Percentiles rank a stretch among this genome's conserved stretches.
Conservation (phyloP, 2,888 invertebrate genomes). For the Agrochola lychnidis region DNA sequence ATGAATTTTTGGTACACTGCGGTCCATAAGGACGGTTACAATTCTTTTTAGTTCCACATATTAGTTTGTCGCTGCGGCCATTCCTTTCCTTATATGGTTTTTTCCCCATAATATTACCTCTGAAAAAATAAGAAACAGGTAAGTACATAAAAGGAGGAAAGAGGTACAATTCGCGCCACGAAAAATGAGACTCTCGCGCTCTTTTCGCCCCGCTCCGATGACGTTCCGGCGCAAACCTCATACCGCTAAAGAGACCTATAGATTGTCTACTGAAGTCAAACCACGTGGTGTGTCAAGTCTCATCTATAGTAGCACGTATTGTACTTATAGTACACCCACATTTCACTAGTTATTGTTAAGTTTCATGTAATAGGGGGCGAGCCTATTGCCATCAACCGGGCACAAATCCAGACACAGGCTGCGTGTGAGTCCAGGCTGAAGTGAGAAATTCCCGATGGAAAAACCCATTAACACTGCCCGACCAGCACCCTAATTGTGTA, state of each 20-base stretch:
- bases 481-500: neutral
- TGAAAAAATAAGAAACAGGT: slow-evolving; percentile 65
- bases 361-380: neutral
- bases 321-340: neutral
- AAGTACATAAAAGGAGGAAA: neutral
- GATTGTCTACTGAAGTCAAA: too few species aligned
- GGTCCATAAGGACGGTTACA: slow-evolving; percentile 74
- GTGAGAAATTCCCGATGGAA: neutral
- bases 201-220: too few species aligned
- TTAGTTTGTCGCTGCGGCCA: slow-evolving; percentile 62
- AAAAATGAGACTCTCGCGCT: too few species aligned
- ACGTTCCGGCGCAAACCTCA: too few species aligned
- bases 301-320: too few species aligned
- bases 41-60: slow-evolving; percentile 68
- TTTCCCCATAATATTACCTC: slow-evolving; percentile 77
- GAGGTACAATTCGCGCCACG: too few species aligned
- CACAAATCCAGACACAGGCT: neutral
- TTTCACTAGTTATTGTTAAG: neutral
- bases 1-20: slow-evolving; percentile 60
- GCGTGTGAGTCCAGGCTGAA: neutral
- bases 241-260: too few species aligned
- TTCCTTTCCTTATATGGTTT: slow-evolving; percentile 73
- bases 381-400: too few species aligned
- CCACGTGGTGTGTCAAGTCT: too few species aligned
- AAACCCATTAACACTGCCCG: neutral